Evolutionary conservation across 1,140 invertebrate genomes (phyloP).

Genomic region (Radopholus similis): DNA sequence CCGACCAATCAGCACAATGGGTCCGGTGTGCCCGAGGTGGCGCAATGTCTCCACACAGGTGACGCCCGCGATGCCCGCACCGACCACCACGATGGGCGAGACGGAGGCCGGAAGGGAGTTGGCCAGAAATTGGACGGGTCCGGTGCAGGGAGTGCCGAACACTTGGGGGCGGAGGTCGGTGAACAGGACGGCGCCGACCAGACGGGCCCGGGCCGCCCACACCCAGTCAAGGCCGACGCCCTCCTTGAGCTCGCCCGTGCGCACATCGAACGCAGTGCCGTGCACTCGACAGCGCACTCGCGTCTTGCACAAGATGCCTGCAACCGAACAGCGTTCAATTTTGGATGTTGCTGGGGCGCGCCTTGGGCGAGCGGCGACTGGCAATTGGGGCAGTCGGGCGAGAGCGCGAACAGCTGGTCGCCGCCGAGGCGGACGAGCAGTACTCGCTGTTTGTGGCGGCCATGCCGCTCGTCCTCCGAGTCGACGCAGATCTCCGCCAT

Average conservation of each 20-base stretch:
- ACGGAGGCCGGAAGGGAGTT: no score
- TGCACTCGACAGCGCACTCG: slow-evolving; percentile 1
- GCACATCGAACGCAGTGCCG: background rate
- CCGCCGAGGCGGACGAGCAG: background rate
- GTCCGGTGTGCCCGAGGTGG: background rate
- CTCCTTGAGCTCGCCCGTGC: background rate
- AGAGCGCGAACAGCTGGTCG: background rate
- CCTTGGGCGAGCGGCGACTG: background rate
- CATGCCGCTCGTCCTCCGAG: background rate
- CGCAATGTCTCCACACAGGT: slow-evolving; percentile 11
- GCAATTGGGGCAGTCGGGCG: background rate
- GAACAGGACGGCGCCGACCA: background rate
- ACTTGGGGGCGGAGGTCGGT: background rate
- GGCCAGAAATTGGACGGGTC: no score
- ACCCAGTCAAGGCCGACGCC: background rate
- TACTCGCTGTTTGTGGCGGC: background rate
- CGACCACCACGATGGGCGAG: background rate
- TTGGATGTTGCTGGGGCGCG: background rate
- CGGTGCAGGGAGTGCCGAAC: no score
- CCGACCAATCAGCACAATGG: slow-evolving; percentile 1
- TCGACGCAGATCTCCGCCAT: background rate
- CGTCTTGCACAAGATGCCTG: slow-evolving; percentile 4
- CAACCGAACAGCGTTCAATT: background rate
- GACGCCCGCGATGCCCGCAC: slow-evolving; percentile 8
- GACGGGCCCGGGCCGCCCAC: background rate